Conservation (phyloP, 2,113 vertebrate species). For the Lophotis ruficrista region DNA sequence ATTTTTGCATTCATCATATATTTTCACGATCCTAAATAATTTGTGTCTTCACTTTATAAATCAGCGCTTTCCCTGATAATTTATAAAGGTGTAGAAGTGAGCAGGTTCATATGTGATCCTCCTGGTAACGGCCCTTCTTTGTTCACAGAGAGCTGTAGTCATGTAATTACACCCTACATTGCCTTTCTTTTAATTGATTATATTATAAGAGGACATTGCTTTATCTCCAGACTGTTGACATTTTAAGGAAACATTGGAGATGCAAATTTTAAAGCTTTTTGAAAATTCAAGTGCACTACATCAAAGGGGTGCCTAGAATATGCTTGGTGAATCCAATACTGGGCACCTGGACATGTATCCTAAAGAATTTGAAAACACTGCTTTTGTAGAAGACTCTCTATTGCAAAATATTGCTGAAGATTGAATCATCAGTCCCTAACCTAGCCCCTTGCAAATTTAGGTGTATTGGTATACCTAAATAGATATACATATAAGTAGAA, state of each 20-base stretch:
- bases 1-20: not conserved
- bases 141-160: not conserved
- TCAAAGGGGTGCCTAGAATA: not conserved
- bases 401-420: not conserved
- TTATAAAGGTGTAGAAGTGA: not conserved
- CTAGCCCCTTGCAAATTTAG: not conserved
- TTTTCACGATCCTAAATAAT: not conserved
- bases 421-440: not conserved
- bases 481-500: not conserved
- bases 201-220: not conserved
- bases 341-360: accelerated
- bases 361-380: not conserved
- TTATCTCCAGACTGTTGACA: not conserved
- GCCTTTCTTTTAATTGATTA: not conserved
- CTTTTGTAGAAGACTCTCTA: not conserved
- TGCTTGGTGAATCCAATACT: not conserved
- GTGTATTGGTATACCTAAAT: not conserved
- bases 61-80: not conserved
- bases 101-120: not conserved
- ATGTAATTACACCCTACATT: not conserved
- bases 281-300: not conserved
- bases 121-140: not conserved
- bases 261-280: not conserved
- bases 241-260: not conserved
- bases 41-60: not conserved